Evolutionary conservation across 2,888 invertebrate genomes (phyloP), one percentile per base, ranked within the genome.

Genomic region (Chymomyza caudatula): DNA sequence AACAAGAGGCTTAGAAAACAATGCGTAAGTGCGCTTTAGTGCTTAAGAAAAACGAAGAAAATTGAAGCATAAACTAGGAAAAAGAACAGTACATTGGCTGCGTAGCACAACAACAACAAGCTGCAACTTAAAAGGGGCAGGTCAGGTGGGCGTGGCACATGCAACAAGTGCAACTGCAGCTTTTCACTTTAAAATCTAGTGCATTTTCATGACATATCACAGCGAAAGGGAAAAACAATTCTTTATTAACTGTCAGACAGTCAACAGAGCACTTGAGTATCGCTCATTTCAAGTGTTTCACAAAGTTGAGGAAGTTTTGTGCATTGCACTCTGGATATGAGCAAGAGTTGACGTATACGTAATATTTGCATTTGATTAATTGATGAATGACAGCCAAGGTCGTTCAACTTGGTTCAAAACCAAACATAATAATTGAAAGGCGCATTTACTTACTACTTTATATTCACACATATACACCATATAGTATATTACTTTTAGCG

Each of bases 211-310:
- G 56, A 55, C 37, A 63, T 69, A 60, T 55, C 43, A 58, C 2
- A 11, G 3, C 17, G 29, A 23, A 15, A 15, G 13, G 5, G 22
- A 13, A 62, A 59, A 61, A 64, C 69, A 69, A 37, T 52, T 54
- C 15, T 59, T 57, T 62, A 56, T 65, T 54, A 67, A 73, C 68
- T 71, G 68, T 19, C 63, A 25, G 53, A 51, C 47, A 37, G 29
- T 37, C 29, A 37, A 37, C 29, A 37, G 2, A 37, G 19, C 63
- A 57, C 72, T 74, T 75, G 29, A 73, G 71, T 58, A 62, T 58
- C 64, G 51, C 59, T 64, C 44, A 49, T 42, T 49, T 63, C 6
- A 13, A 51, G 54, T 37, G 11, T 37, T 37, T 37, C 29, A 15
- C 2, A 15, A 15, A 47, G 17, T 17, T 11, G 3, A 11, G 29